Conservation (phyloP, 1,140 invertebrate species). For the Drosophila asahinai region DNA sequence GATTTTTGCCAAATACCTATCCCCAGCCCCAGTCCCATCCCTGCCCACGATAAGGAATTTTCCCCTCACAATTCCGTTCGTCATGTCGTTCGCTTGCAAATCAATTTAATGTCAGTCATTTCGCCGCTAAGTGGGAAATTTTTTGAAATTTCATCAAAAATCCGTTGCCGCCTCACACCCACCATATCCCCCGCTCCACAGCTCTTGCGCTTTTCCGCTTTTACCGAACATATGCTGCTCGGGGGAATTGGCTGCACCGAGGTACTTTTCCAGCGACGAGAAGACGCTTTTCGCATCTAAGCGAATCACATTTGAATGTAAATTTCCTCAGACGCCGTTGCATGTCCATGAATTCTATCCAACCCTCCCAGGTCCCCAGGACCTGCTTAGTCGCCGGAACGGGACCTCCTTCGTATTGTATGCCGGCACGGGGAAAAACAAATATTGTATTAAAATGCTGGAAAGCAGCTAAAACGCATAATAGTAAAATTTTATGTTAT, state of each 20-base stretch:
- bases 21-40: background rate
- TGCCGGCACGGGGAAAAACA: slow-evolving; percentile 56
- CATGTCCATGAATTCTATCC: slow-evolving; percentile 81
- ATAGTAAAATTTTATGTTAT: slow-evolving; percentile 85
- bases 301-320: slow-evolving; percentile 84
- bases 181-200: background rate
- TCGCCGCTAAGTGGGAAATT: slow-evolving; percentile 79
- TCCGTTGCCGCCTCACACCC: slow-evolving; percentile 47
- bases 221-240: slow-evolving; percentile 76
- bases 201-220: slow-evolving; percentile 19
- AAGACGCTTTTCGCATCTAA: slow-evolving; percentile 68
- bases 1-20: slow-evolving; percentile 74
- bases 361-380: slow-evolving; percentile 38
- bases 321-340: slow-evolving; percentile 78
- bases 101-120: slow-evolving; percentile 85
- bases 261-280: slow-evolving; percentile 57
- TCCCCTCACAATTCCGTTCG: slow-evolving; percentile 61
- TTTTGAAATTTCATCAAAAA: slow-evolving; percentile 85
- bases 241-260: slow-evolving; percentile 78
- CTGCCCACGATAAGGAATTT: slow-evolving; percentile 28
- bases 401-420: slow-evolving; percentile 41
- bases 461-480: slow-evolving; percentile 85
- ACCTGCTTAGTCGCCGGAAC: slow-evolving; percentile 45
- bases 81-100: slow-evolving; percentile 84
- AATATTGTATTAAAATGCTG: slow-evolving; percentile 85